A percentile compares a stretch with the other conserved stretches of the same genome.
Conservation (phyloP, 1,140 invertebrate species). For the Musca domestica region DNA sequence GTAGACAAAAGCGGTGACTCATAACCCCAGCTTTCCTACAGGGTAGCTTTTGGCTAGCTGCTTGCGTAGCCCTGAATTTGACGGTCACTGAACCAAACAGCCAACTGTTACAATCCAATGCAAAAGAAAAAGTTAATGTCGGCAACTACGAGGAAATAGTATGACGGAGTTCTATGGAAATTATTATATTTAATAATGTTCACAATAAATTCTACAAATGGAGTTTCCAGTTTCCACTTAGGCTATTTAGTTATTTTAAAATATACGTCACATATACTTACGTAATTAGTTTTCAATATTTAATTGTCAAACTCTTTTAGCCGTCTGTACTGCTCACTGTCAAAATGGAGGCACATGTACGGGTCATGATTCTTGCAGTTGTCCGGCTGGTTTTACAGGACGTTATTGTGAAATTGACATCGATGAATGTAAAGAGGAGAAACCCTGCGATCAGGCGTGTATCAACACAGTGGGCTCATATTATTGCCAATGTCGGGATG, state of each 20-base stretch:
- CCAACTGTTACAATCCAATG: no score
- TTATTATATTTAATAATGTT: neutral
- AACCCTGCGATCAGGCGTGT: slow-evolving; percentile 75
- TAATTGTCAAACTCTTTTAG: no score
- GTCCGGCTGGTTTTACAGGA: slow-evolving; percentile 67
- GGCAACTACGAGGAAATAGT: no score
- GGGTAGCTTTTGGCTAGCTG: no score
- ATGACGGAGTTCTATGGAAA: neutral
- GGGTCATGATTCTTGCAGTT: slow-evolving; percentile 68
- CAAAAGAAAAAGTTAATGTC: no score
- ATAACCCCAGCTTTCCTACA: no score
- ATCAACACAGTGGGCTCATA: slow-evolving; percentile 71
- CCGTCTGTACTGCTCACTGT: slow-evolving; percentile 61
- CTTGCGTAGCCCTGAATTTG: no score
- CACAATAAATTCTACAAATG: neutral
- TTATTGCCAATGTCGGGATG: slow-evolving; percentile 69
- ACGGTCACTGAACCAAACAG: no score
- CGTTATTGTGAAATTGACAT: slow-evolving; percentile 70
- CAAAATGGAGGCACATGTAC: slow-evolving; percentile 72
- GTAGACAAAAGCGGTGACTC: no score
- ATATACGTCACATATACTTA: neutral
- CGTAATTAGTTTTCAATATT: neutral
- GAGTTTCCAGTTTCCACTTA: neutral
- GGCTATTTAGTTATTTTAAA: neutral
- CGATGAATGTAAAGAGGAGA: slow-evolving; percentile 71